Evolutionary conservation across 2,888 invertebrate species (phyloP), one percentile per base, ranked within the genome.

Genomic region (Spilarctia lutea): DNA sequence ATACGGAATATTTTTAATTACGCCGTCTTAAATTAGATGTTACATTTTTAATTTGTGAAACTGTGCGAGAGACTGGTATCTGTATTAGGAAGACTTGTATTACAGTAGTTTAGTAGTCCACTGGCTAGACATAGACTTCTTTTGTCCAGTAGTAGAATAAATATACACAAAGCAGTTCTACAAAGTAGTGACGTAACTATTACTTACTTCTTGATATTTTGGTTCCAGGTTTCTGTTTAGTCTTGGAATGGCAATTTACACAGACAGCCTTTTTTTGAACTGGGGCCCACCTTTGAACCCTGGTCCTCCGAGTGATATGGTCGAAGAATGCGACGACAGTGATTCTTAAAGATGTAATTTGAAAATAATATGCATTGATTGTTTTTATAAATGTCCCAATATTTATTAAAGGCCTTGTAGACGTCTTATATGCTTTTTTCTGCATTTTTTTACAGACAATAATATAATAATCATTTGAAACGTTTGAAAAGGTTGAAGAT

Each of bases 271-370:
- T 11, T 92, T 78, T 77, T 73, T 94, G 42, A 94, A 94, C 83
- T 94, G 88, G 83, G 76, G 81, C 0, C 94, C 94, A 33, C 95
- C 95, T 0, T 79, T 79, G 27, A 89, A 91, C 73, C 95, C 95
- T 0, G 92, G 89, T 6, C 94, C 95, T 2, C 95, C 94, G 13
- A 93, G 91, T 79, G 95, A 95, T 79, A 90, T 92, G 91, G 89
- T 92, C 0, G 93, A 92, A 39, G 94, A 94, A 65, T 94, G 94
- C 73, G 92, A 92, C 3, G 94, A 93, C 30, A 75, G 79, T 2
- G 86, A 63, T 63, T 63, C 63, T 18, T 63, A 63, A 63, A 63
- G 16, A 30, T 30, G 30, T 30, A 63, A 27, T 27, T 27, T 60
- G 60, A 60, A 60, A 60, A 16, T 30, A 27, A 16, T 1, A 60